Evolutionary conservation across 2,888 invertebrate genomes (phyloP).

Genomic region (Gibbula magus): DNA sequence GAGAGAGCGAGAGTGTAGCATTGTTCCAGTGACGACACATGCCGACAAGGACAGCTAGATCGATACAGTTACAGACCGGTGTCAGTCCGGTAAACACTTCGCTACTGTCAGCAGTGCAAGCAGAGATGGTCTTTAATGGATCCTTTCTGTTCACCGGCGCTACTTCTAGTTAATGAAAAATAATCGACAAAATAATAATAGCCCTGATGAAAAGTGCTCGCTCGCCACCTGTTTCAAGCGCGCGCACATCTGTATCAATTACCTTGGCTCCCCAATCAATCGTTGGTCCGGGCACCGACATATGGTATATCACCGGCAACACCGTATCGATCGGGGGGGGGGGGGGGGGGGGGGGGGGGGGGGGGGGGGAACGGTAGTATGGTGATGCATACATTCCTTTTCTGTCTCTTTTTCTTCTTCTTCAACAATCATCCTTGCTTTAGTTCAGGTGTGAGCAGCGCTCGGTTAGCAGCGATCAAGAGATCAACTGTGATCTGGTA

Average conservation of each 20-base stretch:
- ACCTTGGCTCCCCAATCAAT: neutral
- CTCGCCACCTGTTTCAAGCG: neutral
- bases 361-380: too few relatives aligned
- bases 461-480: too few relatives aligned
- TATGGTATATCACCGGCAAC: neutral
- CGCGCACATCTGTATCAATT: constrained; percentile 3
- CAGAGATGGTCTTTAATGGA: neutral
- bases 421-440: too few relatives aligned
- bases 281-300: neutral
- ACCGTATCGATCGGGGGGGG: too few relatives aligned
- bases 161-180: neutral
- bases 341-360: too few relatives aligned
- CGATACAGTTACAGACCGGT: neutral
- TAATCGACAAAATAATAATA: constrained; percentile 8
- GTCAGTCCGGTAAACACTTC: neutral
- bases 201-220: neutral
- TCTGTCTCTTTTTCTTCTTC: too few relatives aligned
- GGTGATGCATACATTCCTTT: too few relatives aligned
- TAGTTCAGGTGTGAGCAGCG: too few relatives aligned
- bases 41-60: neutral
- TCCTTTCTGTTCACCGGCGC: neutral
- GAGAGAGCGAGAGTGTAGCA: too few relatives aligned
- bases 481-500: too few relatives aligned
- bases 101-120: neutral
- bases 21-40: neutral